Conservation (phyloP, 2,888 invertebrate genomes). For the Panopea generosa region DNA sequence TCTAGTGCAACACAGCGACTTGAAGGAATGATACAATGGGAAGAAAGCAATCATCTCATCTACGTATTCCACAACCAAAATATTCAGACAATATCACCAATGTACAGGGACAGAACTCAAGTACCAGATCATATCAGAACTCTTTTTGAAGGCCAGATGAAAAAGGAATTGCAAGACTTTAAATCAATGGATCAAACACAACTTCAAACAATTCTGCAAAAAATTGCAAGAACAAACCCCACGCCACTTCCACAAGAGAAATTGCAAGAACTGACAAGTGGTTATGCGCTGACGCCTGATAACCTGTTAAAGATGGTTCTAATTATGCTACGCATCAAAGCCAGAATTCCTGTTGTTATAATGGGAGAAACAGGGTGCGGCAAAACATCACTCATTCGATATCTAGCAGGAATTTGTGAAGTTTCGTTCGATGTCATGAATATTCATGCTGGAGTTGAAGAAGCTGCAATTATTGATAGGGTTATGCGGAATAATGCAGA, state of each 20-base stretch:
- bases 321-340: constrained; percentile 64
- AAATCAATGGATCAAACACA: constrained; percentile 28
- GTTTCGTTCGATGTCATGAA: constrained; percentile 62
- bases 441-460: constrained; percentile 70
- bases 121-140: constrained; percentile 54
- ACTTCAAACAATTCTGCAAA: constrained; percentile 52
- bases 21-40: constrained; percentile 71
- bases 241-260: constrained; percentile 8
- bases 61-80: constrained; percentile 68
- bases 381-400: constrained; percentile 72
- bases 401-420: constrained; percentile 64
- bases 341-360: constrained; percentile 68
- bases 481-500: constrained; percentile 34
- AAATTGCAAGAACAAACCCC: constrained; percentile 46
- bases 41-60: constrained; percentile 69
- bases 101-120: constrained; percentile 55
- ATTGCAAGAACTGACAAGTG: constrained; percentile 32
- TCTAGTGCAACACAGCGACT: constrained; percentile 25
- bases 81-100: constrained; percentile 64
- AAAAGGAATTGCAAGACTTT: constrained; percentile 53
- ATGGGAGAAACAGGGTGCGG: constrained; percentile 79
- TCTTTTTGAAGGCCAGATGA: constrained; percentile 69
- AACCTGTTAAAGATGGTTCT: constrained; percentile 74
- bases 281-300: constrained; percentile 72
- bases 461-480: constrained; percentile 44